These are phyloP conservation scores for Oriolus oriolus DNA, from an alignment of 2,113 vertebrate genomes.

Conservation along the genomic window DNA sequence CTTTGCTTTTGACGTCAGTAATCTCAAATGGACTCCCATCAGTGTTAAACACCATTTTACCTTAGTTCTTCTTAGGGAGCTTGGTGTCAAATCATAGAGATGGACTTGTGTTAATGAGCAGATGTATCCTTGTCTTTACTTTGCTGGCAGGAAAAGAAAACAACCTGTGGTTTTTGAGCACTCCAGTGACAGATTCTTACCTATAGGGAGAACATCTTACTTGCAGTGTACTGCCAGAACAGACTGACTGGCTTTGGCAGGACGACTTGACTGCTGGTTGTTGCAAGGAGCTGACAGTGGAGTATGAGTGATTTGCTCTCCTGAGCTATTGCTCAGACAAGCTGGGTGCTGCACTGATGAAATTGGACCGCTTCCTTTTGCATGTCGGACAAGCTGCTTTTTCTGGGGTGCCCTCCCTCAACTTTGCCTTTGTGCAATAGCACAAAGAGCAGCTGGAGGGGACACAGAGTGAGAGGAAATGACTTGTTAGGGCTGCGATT, in stretches of 20 bases:
- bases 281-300: not conserved
- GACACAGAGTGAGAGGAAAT: not conserved
- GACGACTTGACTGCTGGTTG: not conserved
- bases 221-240: not conserved
- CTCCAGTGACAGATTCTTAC: not conserved
- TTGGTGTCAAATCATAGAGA: not conserved
- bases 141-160: not conserved
- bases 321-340: not conserved
- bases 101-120: not conserved
- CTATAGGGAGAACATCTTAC: not conserved
- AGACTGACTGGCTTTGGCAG: not conserved
- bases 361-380: not conserved
- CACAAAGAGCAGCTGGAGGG: not conserved
- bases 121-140: not conserved
- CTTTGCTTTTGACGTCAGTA: not conserved
- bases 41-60: not conserved
- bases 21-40: not conserved
- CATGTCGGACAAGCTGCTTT: not conserved
- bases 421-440: not conserved
- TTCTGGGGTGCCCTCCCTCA: not conserved
- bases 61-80: not conserved
- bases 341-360: not conserved
- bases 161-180: not conserved
- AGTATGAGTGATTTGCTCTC: not conserved
- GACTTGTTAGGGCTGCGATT: not conserved